phyloP scores from a whole-genome alignment of 2,888 invertebrate genomes.

The Exocentrus adspersus region DNA sequence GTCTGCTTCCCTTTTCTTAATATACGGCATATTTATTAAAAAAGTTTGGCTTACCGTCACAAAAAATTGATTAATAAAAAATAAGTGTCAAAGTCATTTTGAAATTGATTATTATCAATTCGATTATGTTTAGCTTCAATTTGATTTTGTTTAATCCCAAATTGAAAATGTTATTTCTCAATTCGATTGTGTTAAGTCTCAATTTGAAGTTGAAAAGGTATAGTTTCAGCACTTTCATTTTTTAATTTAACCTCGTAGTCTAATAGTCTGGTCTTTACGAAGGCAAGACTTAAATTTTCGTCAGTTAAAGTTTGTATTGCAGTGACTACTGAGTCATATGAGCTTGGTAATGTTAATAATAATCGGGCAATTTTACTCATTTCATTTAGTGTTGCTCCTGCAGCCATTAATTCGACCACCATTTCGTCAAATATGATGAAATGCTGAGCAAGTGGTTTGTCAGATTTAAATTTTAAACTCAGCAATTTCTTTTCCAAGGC shows the following conservation, averaged over 20 bases:
- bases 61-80: too few relatives aligned
- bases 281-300: constrained; percentile 50
- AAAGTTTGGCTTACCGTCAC: too few relatives aligned
- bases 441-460: neutral
- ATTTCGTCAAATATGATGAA: neutral
- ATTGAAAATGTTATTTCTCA: too few relatives aligned
- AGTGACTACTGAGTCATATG: constrained; percentile 50
- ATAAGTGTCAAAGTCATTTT: too few relatives aligned
- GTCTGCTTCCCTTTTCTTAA: too few relatives aligned
- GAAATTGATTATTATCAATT: too few relatives aligned
- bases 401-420: neutral
- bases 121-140: too few relatives aligned
- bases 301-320: constrained; percentile 57
- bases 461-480: neutral
- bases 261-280: constrained; percentile 50
- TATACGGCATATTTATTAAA: too few relatives aligned
- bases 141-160: too few relatives aligned
- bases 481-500: neutral
- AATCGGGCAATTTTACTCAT: constrained; percentile 25
- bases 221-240: neutral
- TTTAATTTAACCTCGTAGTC: constrained; percentile 24
- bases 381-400: too few relatives aligned
- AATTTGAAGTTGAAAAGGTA: too few relatives aligned
- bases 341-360: constrained; percentile 51
- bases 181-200: too few relatives aligned